These are phyloP conservation scores for Cotesia typhae DNA, from an alignment of 1,140 invertebrate genomes.

Conservation along the genomic window DNA sequence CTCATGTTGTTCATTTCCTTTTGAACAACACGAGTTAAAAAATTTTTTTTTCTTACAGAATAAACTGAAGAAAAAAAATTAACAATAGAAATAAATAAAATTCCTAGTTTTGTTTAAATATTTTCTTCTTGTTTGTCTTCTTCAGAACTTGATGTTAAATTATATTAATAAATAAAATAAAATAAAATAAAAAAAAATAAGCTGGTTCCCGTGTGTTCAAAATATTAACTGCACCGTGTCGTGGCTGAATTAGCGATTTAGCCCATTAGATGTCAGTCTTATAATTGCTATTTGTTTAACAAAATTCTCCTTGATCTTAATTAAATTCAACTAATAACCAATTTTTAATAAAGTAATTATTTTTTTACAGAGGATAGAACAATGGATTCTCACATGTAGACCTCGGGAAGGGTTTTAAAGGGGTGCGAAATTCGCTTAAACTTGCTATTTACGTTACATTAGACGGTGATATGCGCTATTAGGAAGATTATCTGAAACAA, in stretches of 20 bases:
- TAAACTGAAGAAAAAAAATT: conserved; percentile 7
- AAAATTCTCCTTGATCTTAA: conserved; percentile 43
- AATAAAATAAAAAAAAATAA: neutral
- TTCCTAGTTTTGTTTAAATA: neutral
- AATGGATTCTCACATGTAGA: conserved; percentile 58
- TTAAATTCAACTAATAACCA: conserved; percentile 49
- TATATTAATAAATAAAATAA: neutral
- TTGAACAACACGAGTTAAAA: conserved; percentile 42
- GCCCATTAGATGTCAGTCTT: conserved; percentile 63
- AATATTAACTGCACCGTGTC: conserved; percentile 45
- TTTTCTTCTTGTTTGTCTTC: conserved; percentile 37
- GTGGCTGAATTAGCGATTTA: conserved; percentile 57
- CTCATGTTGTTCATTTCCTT: conserved; percentile 80
- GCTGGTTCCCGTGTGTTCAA: too few relatives aligned
- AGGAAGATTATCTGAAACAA: conserved; percentile 59
- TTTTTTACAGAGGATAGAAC: conserved; percentile 65
- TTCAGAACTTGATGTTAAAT: conserved; percentile 5
- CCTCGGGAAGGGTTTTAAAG: conserved; percentile 47
- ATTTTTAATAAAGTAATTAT: conserved; percentile 50
- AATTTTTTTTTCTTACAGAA: conserved; percentile 4
- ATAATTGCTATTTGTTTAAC: conserved; percentile 43
- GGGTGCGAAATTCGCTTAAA: conserved; percentile 51
- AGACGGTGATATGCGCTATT: conserved; percentile 63
- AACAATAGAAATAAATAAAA: neutral
- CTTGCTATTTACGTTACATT: conserved; percentile 60